phyloP scores from a whole-genome alignment of 2,888 invertebrate genomes.

The Acanthosepion lycidas region DNA sequence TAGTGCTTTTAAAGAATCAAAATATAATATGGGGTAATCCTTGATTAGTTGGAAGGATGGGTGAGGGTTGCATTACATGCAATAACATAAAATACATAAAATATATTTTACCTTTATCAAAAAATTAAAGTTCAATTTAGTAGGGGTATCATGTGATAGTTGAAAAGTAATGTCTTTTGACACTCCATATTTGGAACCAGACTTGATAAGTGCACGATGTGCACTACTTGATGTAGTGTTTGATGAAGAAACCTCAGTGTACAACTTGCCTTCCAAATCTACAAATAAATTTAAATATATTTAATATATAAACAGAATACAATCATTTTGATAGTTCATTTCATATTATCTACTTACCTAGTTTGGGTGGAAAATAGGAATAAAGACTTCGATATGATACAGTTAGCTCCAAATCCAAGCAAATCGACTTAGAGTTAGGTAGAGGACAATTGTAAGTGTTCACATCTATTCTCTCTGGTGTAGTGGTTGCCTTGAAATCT shows the following conservation, averaged over 20 bases:
- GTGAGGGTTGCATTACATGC: too few species aligned
- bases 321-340: too few species aligned
- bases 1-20: too few species aligned
- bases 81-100: not conserved
- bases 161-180: not conserved
- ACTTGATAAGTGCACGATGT: not conserved
- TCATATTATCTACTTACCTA: not conserved
- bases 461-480: not conserved
- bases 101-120: not conserved
- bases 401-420: not conserved
- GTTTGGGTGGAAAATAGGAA: not conserved
- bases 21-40: too few species aligned
- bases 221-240: not conserved
- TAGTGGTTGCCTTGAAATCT: not conserved
- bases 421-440: not conserved
- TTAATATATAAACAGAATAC: not conserved
- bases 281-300: not conserved
- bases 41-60: too few species aligned
- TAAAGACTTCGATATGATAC: not conserved
- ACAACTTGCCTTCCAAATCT: not conserved
- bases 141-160: not conserved
- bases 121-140: not conserved
- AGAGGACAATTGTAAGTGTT: not conserved
- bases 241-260: not conserved
- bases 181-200: not conserved